Evolutionary conservation across 2,888 invertebrate species (phyloP), one percentile per base, ranked within the genome.

Genomic region (Sesia bembeciformis): DNA sequence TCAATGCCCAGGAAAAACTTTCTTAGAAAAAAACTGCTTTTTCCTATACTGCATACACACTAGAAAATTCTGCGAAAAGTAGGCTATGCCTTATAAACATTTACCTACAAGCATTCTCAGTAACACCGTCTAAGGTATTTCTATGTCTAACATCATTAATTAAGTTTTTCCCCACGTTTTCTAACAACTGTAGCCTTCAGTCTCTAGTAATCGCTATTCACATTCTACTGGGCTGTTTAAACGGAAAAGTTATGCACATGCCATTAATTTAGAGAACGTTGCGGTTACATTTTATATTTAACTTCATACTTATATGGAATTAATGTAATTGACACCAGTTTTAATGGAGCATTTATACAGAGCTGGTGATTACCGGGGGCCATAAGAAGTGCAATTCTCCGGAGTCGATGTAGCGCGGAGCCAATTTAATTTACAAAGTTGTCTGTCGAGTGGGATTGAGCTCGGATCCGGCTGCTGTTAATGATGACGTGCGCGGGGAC

Each of bases 361-460:
- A 66, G 65, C 66, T 67, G 74, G 77, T 81, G 81, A 84, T 84
- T 81, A 83, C 76, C 57, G 65, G 54, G 64, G 72, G 65, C 81
- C 70, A 76, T 81, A 84, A 81, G 81, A 82, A 82, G 74, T 78
- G 77, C 74, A 77, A 77, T 80, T 78, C 82, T 65, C 70, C 68
- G 66, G 75, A 78, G 74, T 71, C 67, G 74, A 68, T 72, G 76
- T 72, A 74, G 73, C 71, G 67, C 68, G 65, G 73, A 78, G 76
- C 76, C 84, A 81, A 86, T 85, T 85, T 84, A 85, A 83, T 84
- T 85, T 82, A 84, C 84, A 84, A 84, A 84, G 84, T 83, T 76
- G 83, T 80, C 74, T 73, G 78, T 79, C 80, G 76, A 76, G 77
- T 75, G 72, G 80, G 79, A 83, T 84, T 81, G 78, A 78, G 74